Evolutionary conservation across 2,113 vertebrate species (phyloP), one percentile per base, ranked within the genome.

Genomic region (Xenopus laevis): DNA sequence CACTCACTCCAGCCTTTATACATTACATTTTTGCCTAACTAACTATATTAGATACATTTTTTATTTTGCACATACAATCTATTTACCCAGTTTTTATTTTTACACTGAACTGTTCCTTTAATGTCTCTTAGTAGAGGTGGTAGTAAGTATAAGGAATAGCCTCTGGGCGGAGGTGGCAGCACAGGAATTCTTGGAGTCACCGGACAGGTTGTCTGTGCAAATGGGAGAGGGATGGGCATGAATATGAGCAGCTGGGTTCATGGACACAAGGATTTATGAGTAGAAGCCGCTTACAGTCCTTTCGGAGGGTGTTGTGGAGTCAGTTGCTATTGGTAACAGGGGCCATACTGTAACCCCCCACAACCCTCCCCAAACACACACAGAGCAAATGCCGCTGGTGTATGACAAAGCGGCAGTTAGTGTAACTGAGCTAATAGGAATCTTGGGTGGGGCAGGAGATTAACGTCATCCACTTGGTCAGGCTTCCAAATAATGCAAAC

Each of bases 361-460:
- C 60, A 59, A 2, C 33, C 33, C 33, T 40, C 33, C n/a, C 18
- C 4, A 50, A 50, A 50, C 15, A 50, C 47, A 50, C 8, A 50
- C 8, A 50, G 47, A 40, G 33, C 33, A 40, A 40, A 40, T 40
- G 8, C 33, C 6, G 33, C 33, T 40, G 2, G 33, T 7, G 8
- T 40, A 40, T 40, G 15, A 55, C 15, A 30, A 45, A 18, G 33
- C 15, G 50, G 27, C 46, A 46, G 47, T 13, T 4, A 58, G 13
- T 58, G 62, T 45, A 20, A 46, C 61, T 59, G 64, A 68, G 64
- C 55, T 50, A 50, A 74, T 46, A 67, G 30, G 7, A 60, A 27
- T 23, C 27, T 47, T 7, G 44, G 72, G 72, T 68, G 64, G 53
- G 64, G 72, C 64, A 13, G 71, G 61, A 55, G 71, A 72, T 47